Evolutionary conservation across 2,113 vertebrate species (phyloP), one percentile per base, ranked within the genome.

Genomic region (Syngnathoides biaculeatus): DNA sequence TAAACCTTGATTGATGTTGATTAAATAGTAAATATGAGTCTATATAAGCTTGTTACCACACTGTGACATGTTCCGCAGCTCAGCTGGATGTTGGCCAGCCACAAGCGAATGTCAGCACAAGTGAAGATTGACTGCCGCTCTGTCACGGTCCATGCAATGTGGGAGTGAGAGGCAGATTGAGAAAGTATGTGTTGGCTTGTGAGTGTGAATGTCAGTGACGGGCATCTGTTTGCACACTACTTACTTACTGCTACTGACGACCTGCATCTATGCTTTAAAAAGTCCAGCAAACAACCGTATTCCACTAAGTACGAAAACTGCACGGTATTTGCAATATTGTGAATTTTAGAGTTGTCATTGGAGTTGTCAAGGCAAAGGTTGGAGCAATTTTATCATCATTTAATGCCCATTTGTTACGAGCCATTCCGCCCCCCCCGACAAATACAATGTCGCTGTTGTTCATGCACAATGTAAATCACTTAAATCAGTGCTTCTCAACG

Each of bases 301-400:
- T 86, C 69, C 40, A 45, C 19, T 65, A 39, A 52, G 40, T 58
- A 55, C 65, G 45, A 52, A 13, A 12, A 43, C 42, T 72, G 71
- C n/a, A n/a, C n/a, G n/a, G n/a, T 70, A 42, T 12, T 24, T 59
- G 64, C 65, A 76, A 64, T 40, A 67, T 56, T 72, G 66, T 77
- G 67, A 75, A 69, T 82, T 71, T 68, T 66, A 63, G 67, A 22
- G 13, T 68, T 79, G 68, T 64, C 47, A 65, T 78, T 74, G 77
- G 72, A 74, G 77, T 75, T 65, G 66, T 62, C 48, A 50, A 65
- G 14, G 70, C 0, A 64, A 68, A 82, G 72, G 71, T 66, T 58
- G 64, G 45, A 84, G 77, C 78, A 79, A 79, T 74, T 81, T 87
- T 89, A 88, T 86, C 89, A 87, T 84, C 89, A 86, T 87, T 89